These are phyloP conservation scores for Steinernema feltiae DNA, from an alignment of 1,140 invertebrate genomes.

Conservation along the genomic window DNA sequence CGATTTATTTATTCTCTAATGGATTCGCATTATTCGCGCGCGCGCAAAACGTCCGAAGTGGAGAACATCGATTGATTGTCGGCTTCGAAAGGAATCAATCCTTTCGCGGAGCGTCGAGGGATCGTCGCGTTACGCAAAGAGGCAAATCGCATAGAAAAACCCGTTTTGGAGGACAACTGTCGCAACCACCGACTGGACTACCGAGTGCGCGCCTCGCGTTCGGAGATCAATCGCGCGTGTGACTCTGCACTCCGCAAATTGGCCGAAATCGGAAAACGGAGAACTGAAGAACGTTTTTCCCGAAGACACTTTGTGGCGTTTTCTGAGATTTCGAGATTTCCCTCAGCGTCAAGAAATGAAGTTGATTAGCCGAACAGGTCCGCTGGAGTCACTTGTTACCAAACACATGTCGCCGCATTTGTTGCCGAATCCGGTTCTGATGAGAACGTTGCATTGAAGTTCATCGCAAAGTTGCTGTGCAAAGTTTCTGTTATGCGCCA, in stretches of 20 bases:
- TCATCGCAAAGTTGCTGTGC: too few relatives aligned
- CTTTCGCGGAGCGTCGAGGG: neutral
- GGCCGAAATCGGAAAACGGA: neutral
- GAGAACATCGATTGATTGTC: neutral
- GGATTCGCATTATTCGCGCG: slow-evolving; percentile 12
- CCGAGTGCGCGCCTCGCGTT: neutral
- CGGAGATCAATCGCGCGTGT: neutral
- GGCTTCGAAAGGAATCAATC: neutral
- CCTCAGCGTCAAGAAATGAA: too few relatives aligned
- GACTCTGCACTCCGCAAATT: neutral
- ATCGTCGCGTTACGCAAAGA: neutral
- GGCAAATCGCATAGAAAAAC: neutral
- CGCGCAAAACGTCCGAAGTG: neutral
- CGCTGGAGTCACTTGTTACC: too few relatives aligned
- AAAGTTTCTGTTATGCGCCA: too few relatives aligned
- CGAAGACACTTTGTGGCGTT: too few relatives aligned
- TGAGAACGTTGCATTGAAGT: too few relatives aligned
- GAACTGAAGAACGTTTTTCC: too few relatives aligned
- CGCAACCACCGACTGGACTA: neutral
- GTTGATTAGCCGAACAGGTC: too few relatives aligned
- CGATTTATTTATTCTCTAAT: slow-evolving; percentile 12
- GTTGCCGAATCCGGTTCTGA: too few relatives aligned
- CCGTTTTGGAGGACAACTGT: neutral
- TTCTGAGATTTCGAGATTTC: too few relatives aligned
- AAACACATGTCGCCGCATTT: too few relatives aligned